phyloP scores from a whole-genome alignment of 2,113 vertebrate genomes.

The Cynocephalus volans region DNA sequence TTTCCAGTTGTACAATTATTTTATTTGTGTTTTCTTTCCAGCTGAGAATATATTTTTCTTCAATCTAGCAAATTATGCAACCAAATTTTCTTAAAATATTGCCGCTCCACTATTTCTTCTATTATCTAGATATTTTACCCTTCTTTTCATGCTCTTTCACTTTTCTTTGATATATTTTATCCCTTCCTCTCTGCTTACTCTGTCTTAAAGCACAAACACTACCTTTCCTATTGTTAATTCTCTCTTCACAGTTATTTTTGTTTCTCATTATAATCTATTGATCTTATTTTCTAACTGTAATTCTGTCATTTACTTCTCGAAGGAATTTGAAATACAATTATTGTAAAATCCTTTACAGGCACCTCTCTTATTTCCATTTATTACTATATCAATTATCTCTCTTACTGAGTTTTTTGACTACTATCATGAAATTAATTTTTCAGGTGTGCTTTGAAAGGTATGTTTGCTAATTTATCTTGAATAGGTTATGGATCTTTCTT shows the following conservation, averaged over 20 bases:
- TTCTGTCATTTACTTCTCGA: background rate
- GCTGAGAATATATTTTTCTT: background rate
- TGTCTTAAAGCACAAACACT: background rate
- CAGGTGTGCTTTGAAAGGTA: background rate
- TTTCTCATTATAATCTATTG: background rate
- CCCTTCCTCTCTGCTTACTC: background rate
- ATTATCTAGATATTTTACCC: background rate
- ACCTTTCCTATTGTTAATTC: background rate
- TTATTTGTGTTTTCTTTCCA: background rate
- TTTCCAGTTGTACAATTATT: background rate
- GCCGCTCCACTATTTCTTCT: background rate
- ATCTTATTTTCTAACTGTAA: background rate
- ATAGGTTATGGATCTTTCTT: background rate
- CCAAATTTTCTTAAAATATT: background rate
- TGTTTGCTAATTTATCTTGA: background rate
- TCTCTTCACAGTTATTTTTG: background rate
- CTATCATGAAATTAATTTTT: background rate
- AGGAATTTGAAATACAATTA: conserved; percentile 1
- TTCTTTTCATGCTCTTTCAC: background rate
- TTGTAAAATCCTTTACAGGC: background rate
- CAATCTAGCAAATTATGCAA: background rate
- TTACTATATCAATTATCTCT: background rate
- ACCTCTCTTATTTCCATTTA: background rate
- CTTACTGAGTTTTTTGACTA: background rate
- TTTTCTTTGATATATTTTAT: background rate